These are phyloP conservation scores for Aldabrachelys gigantea DNA, from an alignment of 2,113 vertebrate species.

Conservation along the genomic window DNA sequence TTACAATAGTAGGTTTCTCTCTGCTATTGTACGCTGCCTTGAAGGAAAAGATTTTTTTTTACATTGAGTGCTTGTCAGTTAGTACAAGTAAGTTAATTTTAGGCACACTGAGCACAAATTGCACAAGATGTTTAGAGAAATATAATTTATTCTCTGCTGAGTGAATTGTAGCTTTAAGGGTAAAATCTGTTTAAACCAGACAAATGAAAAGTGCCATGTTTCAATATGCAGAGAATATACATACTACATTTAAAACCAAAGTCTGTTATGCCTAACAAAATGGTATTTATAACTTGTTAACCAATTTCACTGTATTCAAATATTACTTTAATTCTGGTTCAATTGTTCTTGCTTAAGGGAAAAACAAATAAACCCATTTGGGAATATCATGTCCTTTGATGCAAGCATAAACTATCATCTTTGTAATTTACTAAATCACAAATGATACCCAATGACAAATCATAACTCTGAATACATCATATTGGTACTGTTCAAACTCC, in stretches of 20 bases:
- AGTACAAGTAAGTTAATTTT: background rate
- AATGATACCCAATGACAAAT: background rate
- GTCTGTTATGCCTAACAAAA: background rate
- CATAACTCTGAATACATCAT: background rate
- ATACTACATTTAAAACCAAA: background rate
- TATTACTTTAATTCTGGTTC: background rate
- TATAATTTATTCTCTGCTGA: fast-evolving
- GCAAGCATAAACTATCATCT: background rate
- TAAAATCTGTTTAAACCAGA: background rate
- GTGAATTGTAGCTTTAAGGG: background rate
- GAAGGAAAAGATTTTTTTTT: fast-evolving
- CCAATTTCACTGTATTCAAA: background rate
- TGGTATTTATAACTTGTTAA: background rate
- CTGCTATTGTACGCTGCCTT: background rate
- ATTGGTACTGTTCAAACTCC: background rate
- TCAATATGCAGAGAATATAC: background rate
- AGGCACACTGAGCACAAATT: background rate
- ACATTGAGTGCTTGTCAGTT: fast-evolving
- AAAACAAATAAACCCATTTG: background rate
- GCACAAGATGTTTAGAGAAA: fast-evolving
- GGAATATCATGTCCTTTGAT: background rate
- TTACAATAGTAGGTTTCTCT: background rate
- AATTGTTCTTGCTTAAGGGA: background rate
- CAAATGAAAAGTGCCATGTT: background rate
- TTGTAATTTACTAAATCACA: background rate